Percentiles rank a stretch among this genome's conserved stretches.
phyloP scores from a whole-genome alignment of 2,888 invertebrate genomes.

The Capitulum mitella region DNA sequence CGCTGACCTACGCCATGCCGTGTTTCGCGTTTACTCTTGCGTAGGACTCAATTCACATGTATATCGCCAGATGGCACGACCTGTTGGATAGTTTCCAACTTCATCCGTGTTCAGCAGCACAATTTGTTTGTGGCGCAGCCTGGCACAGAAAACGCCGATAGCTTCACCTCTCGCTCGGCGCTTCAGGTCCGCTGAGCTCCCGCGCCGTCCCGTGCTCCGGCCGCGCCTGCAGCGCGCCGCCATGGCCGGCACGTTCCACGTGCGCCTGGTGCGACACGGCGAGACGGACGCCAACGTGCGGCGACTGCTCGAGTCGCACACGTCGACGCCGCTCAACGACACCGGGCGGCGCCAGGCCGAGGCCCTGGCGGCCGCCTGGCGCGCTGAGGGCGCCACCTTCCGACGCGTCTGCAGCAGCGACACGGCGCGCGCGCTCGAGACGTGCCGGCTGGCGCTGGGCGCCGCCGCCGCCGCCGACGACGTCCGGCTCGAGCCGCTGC shows the following conservation, averaged over 20 bases:
- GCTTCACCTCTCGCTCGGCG: too few species aligned
- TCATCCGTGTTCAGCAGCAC: too few species aligned
- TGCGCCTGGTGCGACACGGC: constrained; percentile 1
- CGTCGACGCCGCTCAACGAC: neutral
- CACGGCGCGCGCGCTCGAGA: neutral
- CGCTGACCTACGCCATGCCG: too few species aligned
- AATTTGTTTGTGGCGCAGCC: too few species aligned
- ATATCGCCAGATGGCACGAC: too few species aligned
- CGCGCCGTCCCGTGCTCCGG: neutral
- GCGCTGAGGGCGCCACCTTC: neutral
- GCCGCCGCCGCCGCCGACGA: neutral
- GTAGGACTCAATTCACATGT: too few species aligned
- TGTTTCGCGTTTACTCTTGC: too few species aligned
- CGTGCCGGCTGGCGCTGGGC: neutral
- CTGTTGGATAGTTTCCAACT: too few species aligned
- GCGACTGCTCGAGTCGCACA: neutral
- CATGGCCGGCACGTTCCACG: neutral
- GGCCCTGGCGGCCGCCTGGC: neutral
- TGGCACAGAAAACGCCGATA: too few species aligned
- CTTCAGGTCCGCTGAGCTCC: too few species aligned
- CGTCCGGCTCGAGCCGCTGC: neutral
- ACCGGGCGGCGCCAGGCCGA: neutral
- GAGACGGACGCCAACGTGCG: constrained; percentile 17
- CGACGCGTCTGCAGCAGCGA: neutral
- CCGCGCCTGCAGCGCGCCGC: neutral